Base-by-base conservation (phyloP, 2,888 invertebrate species). In the Marasmarcha lunaedactyla region DNA sequence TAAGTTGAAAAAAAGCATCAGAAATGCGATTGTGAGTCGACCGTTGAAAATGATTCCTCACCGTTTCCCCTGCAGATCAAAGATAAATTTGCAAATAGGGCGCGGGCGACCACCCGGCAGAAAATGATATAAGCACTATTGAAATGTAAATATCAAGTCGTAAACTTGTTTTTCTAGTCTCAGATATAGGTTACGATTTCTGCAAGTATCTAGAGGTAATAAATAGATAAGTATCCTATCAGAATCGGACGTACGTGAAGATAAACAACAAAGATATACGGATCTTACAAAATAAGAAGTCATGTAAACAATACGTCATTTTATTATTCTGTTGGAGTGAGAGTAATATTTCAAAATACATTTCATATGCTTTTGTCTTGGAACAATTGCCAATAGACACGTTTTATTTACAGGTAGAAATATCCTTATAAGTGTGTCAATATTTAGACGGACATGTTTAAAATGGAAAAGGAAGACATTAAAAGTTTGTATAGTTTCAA, bases 1-100 rank as follows among this genome's bases (percentile, higher is more conserved):
- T 10, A 30, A 30, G 10, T 7, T 30, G 30, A 30, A 30, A n/a
- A 25, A 25, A 25, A 5, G n/a, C n/a, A n/a, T n/a, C n/a, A n/a
- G n/a, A n/a, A n/a, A n/a, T n/a, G n/a, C n/a, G n/a, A n/a, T n/a
- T n/a, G n/a, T n/a, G 7, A 20, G 20, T 20, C 20, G 20, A 20
- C 20, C 20, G 20, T 30, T 9, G 30, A 7, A 4, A 30, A 30
- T 30, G 20, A 20, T 20, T 20, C 20, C 7, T 20, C 65, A 56
- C 60, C 59, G 10, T n/a, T 30, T 57, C 56, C 58, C 57, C 55
- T 63, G 64, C 61, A 68, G 71, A 71, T 68, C 66, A 59, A 60
- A 71, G 67, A 73, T 73, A 71, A 71, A 73, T 71, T 72, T 71
- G 65, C 69, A 69, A 72, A 71, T 66, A 66, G 66, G 52, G 39